These are phyloP conservation scores for Empidonax alnorum DNA, from an alignment of 2,113 vertebrate species.

Conservation along the genomic window DNA sequence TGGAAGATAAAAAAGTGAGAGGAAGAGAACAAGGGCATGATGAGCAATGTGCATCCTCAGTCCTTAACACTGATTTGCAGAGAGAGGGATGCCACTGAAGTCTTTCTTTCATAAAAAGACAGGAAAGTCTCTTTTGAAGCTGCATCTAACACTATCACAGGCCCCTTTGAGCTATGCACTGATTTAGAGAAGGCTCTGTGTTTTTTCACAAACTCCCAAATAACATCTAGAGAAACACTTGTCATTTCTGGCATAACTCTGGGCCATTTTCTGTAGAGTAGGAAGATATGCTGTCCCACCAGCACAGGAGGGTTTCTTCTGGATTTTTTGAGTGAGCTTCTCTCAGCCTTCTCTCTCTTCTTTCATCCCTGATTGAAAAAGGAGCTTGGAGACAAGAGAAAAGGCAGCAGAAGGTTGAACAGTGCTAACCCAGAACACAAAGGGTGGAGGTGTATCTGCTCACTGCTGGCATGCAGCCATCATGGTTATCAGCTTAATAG, in stretches of 20 bases:
- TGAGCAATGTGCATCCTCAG: not conserved
- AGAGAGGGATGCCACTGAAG: not conserved
- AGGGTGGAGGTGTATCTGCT: conserved; percentile 48
- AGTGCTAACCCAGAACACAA: conserved; percentile 26
- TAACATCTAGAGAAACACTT: not conserved
- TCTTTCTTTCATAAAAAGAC: not conserved
- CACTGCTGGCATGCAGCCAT: conserved; percentile 53
- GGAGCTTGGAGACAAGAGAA: not conserved
- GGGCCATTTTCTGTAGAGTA: not conserved
- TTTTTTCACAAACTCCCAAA: not conserved
- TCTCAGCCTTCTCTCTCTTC: not conserved
- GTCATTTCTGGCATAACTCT: not conserved
- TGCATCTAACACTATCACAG: not conserved
- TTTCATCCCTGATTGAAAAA: not conserved
- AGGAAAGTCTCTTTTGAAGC: not conserved
- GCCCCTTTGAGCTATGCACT: not conserved
- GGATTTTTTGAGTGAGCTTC: not conserved
- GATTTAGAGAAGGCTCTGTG: not conserved
- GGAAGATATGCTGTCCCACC: not conserved
- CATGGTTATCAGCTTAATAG: conserved; percentile 62
- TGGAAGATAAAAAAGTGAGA: not conserved
- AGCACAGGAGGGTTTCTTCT: not conserved
- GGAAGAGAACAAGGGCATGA: not conserved
- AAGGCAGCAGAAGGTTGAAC: not conserved
- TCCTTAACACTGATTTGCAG: not conserved